Percentiles rank a stretch among this genome's conserved stretches.
These are phyloP conservation scores for Pyxicephalus adspersus DNA, from an alignment of 2,113 vertebrate species.

Conservation along the genomic window DNA sequence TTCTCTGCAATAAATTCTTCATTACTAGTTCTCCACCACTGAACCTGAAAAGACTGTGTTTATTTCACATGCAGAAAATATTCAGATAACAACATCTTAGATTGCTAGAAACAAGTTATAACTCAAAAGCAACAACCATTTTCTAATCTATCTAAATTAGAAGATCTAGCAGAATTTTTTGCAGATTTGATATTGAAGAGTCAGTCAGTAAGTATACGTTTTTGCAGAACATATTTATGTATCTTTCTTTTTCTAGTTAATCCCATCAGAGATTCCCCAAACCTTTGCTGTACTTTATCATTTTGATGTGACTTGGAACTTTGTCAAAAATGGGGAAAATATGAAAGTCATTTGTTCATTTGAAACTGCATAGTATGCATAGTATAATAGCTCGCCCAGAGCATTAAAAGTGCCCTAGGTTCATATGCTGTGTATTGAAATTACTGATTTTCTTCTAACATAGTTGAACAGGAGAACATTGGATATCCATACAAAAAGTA, in stretches of 20 bases:
- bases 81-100: neutral
- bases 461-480: no score
- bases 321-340: neutral
- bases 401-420: no score
- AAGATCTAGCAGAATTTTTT: conserved; percentile 29
- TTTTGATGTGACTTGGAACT: conserved; percentile 16
- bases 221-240: conserved; percentile 13
- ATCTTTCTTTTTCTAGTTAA: conserved; percentile 21
- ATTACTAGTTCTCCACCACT: no score
- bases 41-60: no score
- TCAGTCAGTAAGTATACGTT: conserved; percentile 16
- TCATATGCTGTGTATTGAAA: no score
- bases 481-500: no score
- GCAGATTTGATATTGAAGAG: conserved; percentile 7
- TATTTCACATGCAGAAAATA: neutral
- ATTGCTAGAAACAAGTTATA: neutral
- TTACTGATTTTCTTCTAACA: no score
- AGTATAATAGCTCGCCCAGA: no score
- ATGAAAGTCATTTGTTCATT: conserved; percentile 1
- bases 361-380: no score
- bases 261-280: conserved; percentile 20
- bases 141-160: conserved; percentile 14
- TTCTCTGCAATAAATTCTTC: neutral
- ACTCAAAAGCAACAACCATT: conserved; percentile 1
- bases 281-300: conserved; percentile 9